Evolutionary conservation across 2,797 vertebrate species (phyloP).

Genomic region (Alectoris magna): DNA sequence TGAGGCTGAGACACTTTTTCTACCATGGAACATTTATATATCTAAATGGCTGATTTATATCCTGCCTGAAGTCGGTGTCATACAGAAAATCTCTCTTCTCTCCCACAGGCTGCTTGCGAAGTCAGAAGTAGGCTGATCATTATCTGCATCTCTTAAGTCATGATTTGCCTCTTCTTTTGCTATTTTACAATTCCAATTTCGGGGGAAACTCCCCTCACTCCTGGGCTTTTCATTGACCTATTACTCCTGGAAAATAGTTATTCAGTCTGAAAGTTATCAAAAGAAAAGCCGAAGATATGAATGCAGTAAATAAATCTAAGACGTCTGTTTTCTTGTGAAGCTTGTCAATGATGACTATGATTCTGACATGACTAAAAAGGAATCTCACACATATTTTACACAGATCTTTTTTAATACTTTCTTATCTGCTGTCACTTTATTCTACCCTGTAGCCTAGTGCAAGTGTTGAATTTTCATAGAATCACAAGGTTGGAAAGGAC

Average conservation of each 20-base stretch:
- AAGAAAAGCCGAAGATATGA: not conserved
- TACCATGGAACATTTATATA: not conserved
- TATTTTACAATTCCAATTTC: slow-evolving; percentile 52
- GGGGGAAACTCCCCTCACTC: slow-evolving; percentile 52
- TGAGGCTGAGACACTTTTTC: slow-evolving; percentile 1
- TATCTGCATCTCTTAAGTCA: slow-evolving; percentile 60
- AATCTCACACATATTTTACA: not conserved
- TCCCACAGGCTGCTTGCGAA: slow-evolving; percentile 57
- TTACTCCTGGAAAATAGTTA: slow-evolving; percentile 29
- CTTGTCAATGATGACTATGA: not conserved
- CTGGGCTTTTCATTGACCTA: slow-evolving; percentile 62
- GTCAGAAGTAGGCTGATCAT: slow-evolving; percentile 61
- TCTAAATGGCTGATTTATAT: slow-evolving; percentile 54
- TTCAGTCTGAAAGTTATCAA: slow-evolving; percentile 1
- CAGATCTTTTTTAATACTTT: not conserved
- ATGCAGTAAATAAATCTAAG: not conserved
- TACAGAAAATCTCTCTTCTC: slow-evolving; percentile 31
- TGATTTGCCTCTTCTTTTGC: slow-evolving; percentile 48
- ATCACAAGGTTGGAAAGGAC: too few relatives aligned
- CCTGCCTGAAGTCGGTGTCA: slow-evolving; percentile 30
- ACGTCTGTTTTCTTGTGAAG: not conserved
- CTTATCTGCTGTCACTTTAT: not conserved
- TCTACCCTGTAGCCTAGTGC: not conserved
- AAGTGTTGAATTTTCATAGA: not conserved
- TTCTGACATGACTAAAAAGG: not conserved